Conservation (phyloP, 2,113 vertebrate genomes). For the Corythornis vintsioides region DNA sequence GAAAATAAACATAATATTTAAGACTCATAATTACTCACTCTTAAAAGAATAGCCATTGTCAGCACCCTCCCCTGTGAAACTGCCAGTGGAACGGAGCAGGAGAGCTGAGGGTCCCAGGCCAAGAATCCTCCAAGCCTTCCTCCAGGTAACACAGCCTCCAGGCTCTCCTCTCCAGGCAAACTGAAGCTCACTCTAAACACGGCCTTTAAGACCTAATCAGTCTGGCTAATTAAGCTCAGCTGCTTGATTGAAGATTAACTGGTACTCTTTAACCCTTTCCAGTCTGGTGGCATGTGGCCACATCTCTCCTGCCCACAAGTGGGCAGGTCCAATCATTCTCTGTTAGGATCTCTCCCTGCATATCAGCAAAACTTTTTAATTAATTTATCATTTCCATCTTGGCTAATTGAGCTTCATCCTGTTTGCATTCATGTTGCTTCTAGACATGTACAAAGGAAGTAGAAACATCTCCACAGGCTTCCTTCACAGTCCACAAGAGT, state of each 20-base stretch:
- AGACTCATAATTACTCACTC: background rate
- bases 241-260: background rate
- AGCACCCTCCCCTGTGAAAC: background rate
- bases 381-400: background rate
- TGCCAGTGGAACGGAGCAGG: background rate
- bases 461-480: background rate
- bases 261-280: background rate
- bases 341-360: background rate
- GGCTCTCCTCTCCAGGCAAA: fast-evolving
- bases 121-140: background rate
- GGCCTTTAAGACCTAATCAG: background rate
- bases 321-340: background rate
- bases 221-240: background rate
- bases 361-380: background rate
- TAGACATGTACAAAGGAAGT: background rate
- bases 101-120: too few species aligned
- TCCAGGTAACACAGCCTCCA: background rate
- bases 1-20: background rate
- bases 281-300: background rate
- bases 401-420: background rate
- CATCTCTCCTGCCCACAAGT: background rate
- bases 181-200: fast-evolving
- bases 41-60: background rate
- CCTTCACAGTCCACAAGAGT: background rate
- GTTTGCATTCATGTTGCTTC: fast-evolving